phyloP scores from a whole-genome alignment of 23 tunicate species.

The Styela plicata region DNA sequence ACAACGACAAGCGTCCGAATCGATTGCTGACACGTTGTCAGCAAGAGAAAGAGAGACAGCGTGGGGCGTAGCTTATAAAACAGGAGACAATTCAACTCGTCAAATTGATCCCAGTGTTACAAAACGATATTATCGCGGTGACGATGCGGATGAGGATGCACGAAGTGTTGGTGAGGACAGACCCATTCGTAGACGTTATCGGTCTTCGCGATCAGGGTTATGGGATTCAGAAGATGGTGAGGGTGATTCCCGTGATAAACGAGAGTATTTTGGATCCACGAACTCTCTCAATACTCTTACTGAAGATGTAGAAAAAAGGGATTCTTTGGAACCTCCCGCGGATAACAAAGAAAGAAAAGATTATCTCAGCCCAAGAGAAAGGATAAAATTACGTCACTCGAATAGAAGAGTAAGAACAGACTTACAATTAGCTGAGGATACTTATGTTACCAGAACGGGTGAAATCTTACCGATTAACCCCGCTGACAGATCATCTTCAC shows the following conservation, averaged over 20 bases:
- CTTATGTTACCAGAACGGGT: background rate
- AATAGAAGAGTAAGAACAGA: background rate
- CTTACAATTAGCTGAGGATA: background rate
- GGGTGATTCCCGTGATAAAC: background rate
- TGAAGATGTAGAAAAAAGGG: background rate
- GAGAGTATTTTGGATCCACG: background rate
- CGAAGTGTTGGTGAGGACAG: background rate
- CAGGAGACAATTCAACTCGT: background rate
- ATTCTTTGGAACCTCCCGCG: background rate
- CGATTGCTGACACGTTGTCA: background rate
- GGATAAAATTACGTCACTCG: background rate
- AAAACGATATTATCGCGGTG: background rate
- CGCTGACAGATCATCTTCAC: background rate
- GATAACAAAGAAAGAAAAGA: background rate
- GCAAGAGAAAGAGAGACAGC: background rate
- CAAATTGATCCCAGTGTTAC: background rate
- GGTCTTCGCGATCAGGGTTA: background rate
- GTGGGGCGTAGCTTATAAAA: background rate
- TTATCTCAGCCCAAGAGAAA: background rate
- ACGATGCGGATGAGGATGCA: background rate
- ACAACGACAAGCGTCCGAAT: background rate
- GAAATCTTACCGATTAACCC: conserved; percentile 1
- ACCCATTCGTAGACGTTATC: background rate
- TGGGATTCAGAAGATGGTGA: conserved; percentile 2
- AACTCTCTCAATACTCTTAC: background rate